Base-by-base conservation (phyloP, 2,113 vertebrate species). In the Callithrix jacchus region DNA sequence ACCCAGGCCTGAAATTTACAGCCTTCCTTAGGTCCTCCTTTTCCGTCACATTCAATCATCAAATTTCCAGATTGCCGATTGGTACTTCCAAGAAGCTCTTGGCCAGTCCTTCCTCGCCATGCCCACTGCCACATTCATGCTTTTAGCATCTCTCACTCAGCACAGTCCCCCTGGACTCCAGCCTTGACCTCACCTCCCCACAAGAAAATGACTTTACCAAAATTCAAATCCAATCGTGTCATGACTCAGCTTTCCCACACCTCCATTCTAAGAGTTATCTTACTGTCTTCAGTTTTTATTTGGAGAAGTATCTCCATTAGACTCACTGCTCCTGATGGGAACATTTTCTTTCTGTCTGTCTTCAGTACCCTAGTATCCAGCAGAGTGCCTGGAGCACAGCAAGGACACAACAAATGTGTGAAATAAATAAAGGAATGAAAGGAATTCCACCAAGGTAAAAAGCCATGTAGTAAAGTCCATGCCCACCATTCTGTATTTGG, bases 21-120 rank as follows among this genome's bases (percentile, higher is more conserved):
- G 42, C 20, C 30, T 7, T 54, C 40, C n/a, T 35, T 1, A 9
- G 32, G 42, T 83, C 27, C 25, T 40, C 18, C 52, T 87, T 25
- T 71, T 7, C 35, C 30, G 45, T 87, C 37, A 30, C 20, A 37
- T 79, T 37, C 25, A 49, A 7, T 27, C 58, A 45, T 32, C 6
- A 37, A 71, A 76, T 6, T 40, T 52, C 16, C 52, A 8, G 4
- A 6, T 2, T 42, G 68, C 37, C 17, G 16, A 52, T 52, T 2
- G 27, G 40, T 11, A 30, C 37, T n/a, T 81, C 56, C 61, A 11
- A 18, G 58, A 54, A 32, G 66, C 76, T 30, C 70, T 17, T 37
- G 17, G 32, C 17, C 27, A 2, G 17, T 1, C n/a, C n/a, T 23
- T 45, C 40, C 9, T 13, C 14, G 45, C 58, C 42, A 6, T 0